Evolutionary conservation across 2,797 vertebrate species (phyloP), one percentile per base, ranked within the genome.

Genomic region (Dallia pectoralis): DNA sequence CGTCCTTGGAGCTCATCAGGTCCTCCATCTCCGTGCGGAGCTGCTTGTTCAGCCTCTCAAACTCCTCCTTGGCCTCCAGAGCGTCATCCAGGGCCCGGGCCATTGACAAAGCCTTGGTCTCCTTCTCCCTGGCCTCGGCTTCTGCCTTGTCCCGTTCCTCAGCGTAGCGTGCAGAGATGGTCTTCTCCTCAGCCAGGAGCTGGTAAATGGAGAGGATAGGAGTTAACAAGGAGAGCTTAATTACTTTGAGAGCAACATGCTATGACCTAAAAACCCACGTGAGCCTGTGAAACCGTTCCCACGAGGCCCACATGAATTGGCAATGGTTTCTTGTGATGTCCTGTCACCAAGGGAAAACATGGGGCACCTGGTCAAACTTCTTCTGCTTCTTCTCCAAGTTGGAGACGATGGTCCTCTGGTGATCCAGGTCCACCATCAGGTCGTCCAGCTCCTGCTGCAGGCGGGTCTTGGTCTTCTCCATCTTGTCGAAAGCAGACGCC

Each of bases 351-450:
- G 29, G 27, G 32, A 30, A 15, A 64, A 15, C 3, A 64, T 18
- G 29, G 0, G 27, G 9, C 87, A 97, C 97, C 95, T 98, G 97
- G 80, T 98, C 97, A 44, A 98, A 98, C 85, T 97, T 98, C 89
- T 98, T 98, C 91, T 98, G 97, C 79, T 98, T 98, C 82, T 98
- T 98, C 86, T 98, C 97, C 75, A 98, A 75, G 89, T 94, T 98
- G 63, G 96, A 98, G 63, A 97, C 96, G 0, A 95, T 96, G 87
- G 98, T 96, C 69, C 97, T 93, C 79, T 98, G 97, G 72, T 97
- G 95, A 80, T 98, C 97, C 79, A 98, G 91, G 76, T 98, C 96
- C 70, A 98, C 96, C 62, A 93, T 92, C 80, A 96, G 89, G 85
- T 98, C 97, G 16, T 98, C 97, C 29, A 98, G 93, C 86, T 98